A percentile compares a stretch with the other conserved stretches of the same genome.
phyloP scores from a whole-genome alignment of 2,797 vertebrate genomes.

The Synanceia verrucosa region DNA sequence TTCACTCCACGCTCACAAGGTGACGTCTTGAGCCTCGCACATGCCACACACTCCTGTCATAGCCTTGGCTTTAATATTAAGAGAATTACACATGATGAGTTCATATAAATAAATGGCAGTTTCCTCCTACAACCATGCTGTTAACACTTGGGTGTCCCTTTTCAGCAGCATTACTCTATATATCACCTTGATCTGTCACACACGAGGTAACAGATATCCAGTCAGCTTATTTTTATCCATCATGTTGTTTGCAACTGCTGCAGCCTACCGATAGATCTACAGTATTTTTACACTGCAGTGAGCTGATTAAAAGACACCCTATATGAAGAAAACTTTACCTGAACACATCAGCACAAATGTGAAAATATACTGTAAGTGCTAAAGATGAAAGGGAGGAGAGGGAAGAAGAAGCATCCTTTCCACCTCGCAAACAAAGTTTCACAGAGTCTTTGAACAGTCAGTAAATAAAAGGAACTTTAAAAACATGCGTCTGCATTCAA shows the following conservation, averaged over 20 bases:
- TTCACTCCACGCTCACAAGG: conserved; percentile 29
- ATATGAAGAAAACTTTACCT: conserved; percentile 4
- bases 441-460: conserved; percentile 4
- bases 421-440: background rate
- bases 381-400: background rate
- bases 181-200: conserved; percentile 1
- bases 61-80: conserved; percentile 27
- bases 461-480: background rate
- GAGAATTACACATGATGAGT: conserved; percentile 19
- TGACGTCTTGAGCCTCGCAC: conserved; percentile 40
- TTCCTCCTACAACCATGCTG: background rate
- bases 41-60: conserved; percentile 26
- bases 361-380: background rate
- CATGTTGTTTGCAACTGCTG: conserved; percentile 2
- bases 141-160: background rate
- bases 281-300: background rate
- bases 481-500: background rate
- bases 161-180: background rate
- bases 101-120: conserved; percentile 22
- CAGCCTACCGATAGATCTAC: background rate
- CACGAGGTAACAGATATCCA: background rate
- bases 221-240: background rate
- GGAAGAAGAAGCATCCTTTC: background rate
- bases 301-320: conserved; percentile 3
- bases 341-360: background rate